Evolutionary conservation across 2,888 invertebrate genomes (phyloP).

Genomic region (Cantharis rufa): DNA sequence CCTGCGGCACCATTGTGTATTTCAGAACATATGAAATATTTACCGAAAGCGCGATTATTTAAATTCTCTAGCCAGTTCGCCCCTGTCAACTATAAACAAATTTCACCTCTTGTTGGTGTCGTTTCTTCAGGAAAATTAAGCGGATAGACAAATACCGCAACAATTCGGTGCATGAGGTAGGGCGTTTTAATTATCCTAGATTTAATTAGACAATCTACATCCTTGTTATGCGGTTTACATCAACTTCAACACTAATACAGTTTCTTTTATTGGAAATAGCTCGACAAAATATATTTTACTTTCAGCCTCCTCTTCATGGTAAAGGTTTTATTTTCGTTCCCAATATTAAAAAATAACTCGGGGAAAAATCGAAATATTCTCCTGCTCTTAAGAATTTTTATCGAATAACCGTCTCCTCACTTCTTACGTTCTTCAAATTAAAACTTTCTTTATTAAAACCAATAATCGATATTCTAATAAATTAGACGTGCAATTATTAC

Average conservation of each 20-base stretch:
- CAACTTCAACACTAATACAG: neutral
- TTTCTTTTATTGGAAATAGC: neutral
- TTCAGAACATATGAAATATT: too few species aligned
- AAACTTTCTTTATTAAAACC: neutral
- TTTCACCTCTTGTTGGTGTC: neutral
- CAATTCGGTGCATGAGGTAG: conserved; percentile 8
- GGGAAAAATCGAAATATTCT: neutral
- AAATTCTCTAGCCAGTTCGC: too few species aligned
- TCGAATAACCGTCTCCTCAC: neutral
- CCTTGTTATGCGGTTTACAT: conserved; percentile 18
- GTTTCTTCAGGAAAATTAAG: neutral
- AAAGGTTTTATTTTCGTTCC: neutral
- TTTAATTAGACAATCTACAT: conserved; percentile 25
- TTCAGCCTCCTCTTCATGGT: neutral
- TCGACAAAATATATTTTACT: neutral
- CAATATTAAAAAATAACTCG: neutral
- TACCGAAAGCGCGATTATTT: too few species aligned
- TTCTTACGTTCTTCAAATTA: neutral
- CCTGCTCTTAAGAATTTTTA: neutral
- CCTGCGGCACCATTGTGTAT: too few species aligned
- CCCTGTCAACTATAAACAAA: neutral
- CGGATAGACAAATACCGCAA: neutral
- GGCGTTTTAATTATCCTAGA: conserved; percentile 27
- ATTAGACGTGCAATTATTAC: neutral
- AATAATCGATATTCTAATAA: neutral